Percentiles rank a stretch among this genome's conserved stretches.
These are phyloP conservation scores for Pediacus dermestoides DNA, from an alignment of 2,888 invertebrate species.

Conservation along the genomic window DNA sequence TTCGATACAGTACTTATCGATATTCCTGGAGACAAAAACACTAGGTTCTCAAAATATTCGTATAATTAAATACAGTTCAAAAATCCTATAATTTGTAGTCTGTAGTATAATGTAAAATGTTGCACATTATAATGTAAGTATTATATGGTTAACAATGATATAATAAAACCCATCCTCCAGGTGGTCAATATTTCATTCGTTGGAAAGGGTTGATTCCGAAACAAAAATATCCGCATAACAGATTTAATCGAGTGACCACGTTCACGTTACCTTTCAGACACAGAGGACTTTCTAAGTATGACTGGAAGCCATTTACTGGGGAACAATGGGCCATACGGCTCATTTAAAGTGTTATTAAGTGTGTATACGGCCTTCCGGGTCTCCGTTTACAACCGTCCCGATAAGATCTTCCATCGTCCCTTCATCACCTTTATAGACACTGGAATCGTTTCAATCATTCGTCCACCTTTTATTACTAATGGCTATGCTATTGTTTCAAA, in stretches of 20 bases:
- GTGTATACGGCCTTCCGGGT: slow-evolving; percentile 37
- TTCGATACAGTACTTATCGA: no score
- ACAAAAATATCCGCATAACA: slow-evolving; percentile 10
- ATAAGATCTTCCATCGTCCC: slow-evolving; percentile 34
- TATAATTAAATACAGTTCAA: no score
- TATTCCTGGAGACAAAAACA: no score
- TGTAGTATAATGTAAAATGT: no score
- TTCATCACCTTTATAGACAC: slow-evolving; percentile 35
- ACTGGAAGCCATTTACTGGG: slow-evolving; percentile 28
- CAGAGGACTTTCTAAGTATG: slow-evolving; percentile 13
- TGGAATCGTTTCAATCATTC: slow-evolving; percentile 19
- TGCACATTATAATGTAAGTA: no score
- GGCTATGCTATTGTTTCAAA: slow-evolving; percentile 1
- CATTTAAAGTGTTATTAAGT: slow-evolving; percentile 44
- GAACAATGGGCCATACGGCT: slow-evolving; percentile 38
- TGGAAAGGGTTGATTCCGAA: no score
- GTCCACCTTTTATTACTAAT: slow-evolving; percentile 10
- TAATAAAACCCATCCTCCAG: no score
- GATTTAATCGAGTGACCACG: slow-evolving; percentile 23
- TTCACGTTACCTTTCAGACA: slow-evolving; percentile 10
- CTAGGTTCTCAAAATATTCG: no score
- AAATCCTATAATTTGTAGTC: no score
- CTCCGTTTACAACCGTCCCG: slow-evolving; percentile 35
- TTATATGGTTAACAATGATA: no score
- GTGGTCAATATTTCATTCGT: no score